A percentile compares a stretch with the other conserved stretches of the same genome.
These are phyloP conservation scores for Pycnomerus fuliginosus DNA, from an alignment of 2,888 invertebrate species.

Conservation along the genomic window DNA sequence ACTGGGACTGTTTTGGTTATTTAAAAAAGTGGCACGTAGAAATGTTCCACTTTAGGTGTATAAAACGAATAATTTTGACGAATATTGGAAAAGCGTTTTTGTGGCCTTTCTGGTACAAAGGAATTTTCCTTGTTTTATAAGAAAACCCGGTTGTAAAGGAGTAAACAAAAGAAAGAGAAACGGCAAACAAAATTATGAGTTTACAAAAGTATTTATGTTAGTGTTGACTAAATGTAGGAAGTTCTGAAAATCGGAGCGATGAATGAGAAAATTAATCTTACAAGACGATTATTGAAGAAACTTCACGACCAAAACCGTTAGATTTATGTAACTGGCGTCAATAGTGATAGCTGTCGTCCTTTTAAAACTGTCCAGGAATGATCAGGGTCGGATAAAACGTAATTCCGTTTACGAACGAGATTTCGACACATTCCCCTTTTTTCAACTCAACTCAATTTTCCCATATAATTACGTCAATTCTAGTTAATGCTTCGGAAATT, in stretches of 20 bases:
- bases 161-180: slow-evolving; percentile 18
- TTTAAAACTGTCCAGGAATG: slow-evolving; percentile 33
- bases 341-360: slow-evolving; percentile 35
- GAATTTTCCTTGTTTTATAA: too few relatives aligned
- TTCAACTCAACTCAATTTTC: slow-evolving; percentile 14
- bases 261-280: slow-evolving; percentile 35
- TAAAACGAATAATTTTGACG: slow-evolving; percentile 3
- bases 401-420: slow-evolving; percentile 22
- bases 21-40: too few relatives aligned
- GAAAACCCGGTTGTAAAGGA: slow-evolving; percentile 19
- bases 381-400: slow-evolving; percentile 31
- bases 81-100: slow-evolving; percentile 15
- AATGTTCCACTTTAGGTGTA: too few relatives aligned
- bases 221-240: slow-evolving; percentile 16
- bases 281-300: slow-evolving; percentile 29
- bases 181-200: slow-evolving; percentile 31
- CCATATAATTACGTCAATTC: slow-evolving; percentile 14
- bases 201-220: slow-evolving; percentile 27
- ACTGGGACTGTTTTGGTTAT: too few relatives aligned
- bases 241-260: slow-evolving; percentile 20
- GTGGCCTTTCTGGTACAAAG: slow-evolving; percentile 8
- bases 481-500: slow-evolving; percentile 8
- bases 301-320: slow-evolving; percentile 28
- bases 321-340: slow-evolving; percentile 38
- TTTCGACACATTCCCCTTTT: slow-evolving; percentile 16